phyloP scores from a whole-genome alignment of 2,888 invertebrate genomes.

The Auanema freiburgensis region DNA sequence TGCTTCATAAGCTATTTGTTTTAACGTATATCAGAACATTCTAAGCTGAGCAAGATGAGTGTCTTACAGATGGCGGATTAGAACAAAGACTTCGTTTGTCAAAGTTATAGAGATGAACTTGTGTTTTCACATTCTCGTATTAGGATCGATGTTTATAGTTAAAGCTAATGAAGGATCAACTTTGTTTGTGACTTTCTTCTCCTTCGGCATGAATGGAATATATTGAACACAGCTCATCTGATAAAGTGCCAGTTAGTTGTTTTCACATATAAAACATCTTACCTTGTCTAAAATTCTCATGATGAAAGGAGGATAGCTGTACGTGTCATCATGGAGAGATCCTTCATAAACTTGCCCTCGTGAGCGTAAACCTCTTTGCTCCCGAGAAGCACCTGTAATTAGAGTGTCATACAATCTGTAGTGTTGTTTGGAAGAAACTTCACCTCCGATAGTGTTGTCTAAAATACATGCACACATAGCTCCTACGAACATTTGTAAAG shows the following conservation, averaged over 20 bases:
- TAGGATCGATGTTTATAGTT: not conserved
- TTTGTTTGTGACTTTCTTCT: constrained; percentile 35
- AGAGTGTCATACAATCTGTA: constrained; percentile 1
- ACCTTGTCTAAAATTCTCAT: constrained; percentile 46
- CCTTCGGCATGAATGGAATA: constrained; percentile 54
- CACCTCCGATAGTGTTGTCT: constrained; percentile 60
- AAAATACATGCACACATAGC: constrained; percentile 59
- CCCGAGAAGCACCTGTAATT: constrained; percentile 45
- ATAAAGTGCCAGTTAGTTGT: not conserved
- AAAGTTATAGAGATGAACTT: too few species aligned
- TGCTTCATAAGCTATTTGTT: too few species aligned
- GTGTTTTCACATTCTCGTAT: constrained; percentile 1
- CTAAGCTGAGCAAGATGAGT: too few species aligned
- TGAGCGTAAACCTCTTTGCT: constrained; percentile 55
- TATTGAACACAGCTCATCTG: constrained; percentile 42
- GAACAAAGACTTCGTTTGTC: too few species aligned
- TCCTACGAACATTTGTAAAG: constrained; percentile 63
- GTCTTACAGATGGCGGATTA: too few species aligned
- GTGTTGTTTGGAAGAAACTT: constrained; percentile 7
- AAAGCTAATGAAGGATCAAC: constrained; percentile 4
- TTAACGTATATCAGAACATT: too few species aligned
- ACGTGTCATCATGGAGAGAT: constrained; percentile 35
- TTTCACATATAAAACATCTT: not conserved
- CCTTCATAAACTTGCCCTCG: constrained; percentile 51
- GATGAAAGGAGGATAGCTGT: constrained; percentile 46